Conservation (phyloP, 2,797 vertebrate genomes). For the Potorous gilbertii region DNA sequence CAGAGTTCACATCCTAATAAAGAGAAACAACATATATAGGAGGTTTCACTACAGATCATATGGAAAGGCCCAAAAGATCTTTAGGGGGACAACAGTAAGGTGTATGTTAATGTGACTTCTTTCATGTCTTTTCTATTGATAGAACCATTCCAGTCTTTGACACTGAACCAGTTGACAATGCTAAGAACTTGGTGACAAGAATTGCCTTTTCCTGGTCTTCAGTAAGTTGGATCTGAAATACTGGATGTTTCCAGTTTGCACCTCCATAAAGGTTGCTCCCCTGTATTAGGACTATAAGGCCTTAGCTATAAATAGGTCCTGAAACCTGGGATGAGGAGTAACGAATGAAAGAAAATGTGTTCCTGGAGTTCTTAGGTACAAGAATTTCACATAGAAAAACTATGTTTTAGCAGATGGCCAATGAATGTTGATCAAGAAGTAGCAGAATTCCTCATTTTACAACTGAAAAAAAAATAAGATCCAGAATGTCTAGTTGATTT, state of each 20-base stretch:
- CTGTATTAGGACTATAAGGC: background rate
- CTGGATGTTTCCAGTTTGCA: background rate
- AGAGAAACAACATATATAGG: background rate
- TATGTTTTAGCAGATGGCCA: background rate
- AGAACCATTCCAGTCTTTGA: background rate
- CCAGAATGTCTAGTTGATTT: too few species aligned
- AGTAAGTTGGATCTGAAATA: background rate
- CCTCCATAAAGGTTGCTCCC: background rate
- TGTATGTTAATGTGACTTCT: background rate
- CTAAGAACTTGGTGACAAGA: background rate
- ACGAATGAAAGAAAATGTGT: background rate
- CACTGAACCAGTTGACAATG: background rate
- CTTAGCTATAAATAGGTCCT: background rate
- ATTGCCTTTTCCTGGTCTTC: background rate
- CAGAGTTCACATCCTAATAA: background rate
- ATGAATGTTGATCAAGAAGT: background rate
- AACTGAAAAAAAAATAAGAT: too few species aligned
- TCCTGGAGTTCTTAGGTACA: background rate
- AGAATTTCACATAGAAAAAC: background rate
- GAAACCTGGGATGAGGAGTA: background rate
- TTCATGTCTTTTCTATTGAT: background rate
- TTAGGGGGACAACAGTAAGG: background rate
- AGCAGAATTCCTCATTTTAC: background rate
- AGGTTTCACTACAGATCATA: background rate
- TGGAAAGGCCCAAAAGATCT: too few species aligned